Evolutionary conservation across 2,113 vertebrate species (phyloP).

Genomic region (Butastur rufipennis): DNA sequence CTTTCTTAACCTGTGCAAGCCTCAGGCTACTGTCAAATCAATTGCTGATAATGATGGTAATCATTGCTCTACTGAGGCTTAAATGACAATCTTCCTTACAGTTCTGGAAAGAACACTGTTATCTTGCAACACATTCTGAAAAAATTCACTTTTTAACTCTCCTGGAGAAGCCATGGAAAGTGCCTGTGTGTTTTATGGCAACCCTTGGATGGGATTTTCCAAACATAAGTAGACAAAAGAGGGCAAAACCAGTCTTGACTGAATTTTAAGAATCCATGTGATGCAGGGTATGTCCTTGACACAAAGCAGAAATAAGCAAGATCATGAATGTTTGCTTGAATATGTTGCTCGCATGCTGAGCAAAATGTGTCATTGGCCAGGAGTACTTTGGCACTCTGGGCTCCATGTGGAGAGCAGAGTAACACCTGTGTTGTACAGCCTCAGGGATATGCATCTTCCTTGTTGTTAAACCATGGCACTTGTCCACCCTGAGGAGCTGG

Average conservation of each 20-base stretch:
- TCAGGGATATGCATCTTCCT: neutral
- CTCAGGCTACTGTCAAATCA: neutral
- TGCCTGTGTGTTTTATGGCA: fast-evolving
- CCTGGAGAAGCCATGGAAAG: neutral
- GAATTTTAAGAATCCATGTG: neutral
- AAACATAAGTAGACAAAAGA: neutral
- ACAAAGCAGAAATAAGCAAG: neutral
- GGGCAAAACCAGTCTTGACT: neutral
- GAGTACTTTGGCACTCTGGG: neutral
- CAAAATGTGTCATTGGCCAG: neutral
- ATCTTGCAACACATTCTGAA: neutral
- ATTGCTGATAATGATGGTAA: neutral
- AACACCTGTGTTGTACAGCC: neutral
- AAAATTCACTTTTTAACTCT: neutral
- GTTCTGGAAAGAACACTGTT: neutral
- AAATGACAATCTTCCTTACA: neutral
- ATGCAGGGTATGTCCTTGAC: neutral
- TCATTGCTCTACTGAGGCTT: neutral
- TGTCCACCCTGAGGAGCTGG: neutral
- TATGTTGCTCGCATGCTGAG: neutral
- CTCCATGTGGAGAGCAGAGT: neutral
- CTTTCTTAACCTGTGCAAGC: neutral
- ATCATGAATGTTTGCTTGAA: neutral
- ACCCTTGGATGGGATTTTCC: neutral
- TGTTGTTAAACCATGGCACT: too few relatives aligned